Evolutionary conservation across 2,888 invertebrate genomes (phyloP).

Genomic region (Ctena decussata): DNA sequence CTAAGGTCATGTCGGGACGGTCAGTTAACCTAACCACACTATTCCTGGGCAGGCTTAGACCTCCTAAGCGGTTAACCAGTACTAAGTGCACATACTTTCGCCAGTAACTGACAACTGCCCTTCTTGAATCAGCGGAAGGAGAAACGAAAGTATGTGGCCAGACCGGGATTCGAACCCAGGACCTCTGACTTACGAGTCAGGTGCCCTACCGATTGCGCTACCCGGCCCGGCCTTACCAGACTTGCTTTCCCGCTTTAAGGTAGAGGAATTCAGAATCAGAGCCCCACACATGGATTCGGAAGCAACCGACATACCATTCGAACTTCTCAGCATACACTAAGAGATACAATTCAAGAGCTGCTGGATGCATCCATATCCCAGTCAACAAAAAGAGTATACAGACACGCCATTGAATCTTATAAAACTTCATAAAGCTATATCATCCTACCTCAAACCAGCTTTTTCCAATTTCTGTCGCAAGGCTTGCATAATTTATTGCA

Average conservation of each 20-base stretch:
- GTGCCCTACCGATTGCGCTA: no score
- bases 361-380: not conserved
- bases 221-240: no score
- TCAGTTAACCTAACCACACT: no score
- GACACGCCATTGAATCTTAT: not conserved
- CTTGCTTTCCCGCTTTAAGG: conserved; percentile 20
- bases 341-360: not conserved
- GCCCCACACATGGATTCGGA: not conserved
- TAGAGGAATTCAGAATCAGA: not conserved
- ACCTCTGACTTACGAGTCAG: no score
- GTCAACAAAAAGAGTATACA: not conserved
- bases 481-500: not conserved
- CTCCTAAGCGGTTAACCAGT: no score
- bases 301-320: not conserved
- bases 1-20: no score
- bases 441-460: not conserved
- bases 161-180: no score
- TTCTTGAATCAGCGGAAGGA: no score
- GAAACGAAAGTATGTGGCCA: no score
- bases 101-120: no score
- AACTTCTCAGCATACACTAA: not conserved
- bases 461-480: not conserved
- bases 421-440: not conserved
- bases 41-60: no score
- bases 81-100: no score